Evolutionary conservation across 2,888 invertebrate species (phyloP), one percentile per base, ranked within the genome.

Genomic region (Trissolcus brochymenae): DNA sequence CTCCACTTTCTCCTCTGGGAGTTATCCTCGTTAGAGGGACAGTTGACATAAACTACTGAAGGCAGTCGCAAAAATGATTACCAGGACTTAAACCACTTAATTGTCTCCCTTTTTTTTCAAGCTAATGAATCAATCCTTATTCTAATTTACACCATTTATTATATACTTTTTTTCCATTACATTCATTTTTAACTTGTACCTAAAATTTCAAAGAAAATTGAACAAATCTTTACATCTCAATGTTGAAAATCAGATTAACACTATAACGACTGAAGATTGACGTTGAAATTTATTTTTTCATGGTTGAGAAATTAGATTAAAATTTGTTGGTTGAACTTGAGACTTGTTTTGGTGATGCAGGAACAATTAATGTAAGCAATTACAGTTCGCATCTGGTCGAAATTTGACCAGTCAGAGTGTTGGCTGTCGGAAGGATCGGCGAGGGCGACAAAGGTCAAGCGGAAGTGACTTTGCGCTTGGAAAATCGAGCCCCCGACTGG

Each of bases 1-100:
- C 65, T 62, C 68, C 41, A 64, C 77, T 68, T 68, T 66, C 74
- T 66, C 74, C 74, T 61, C 14, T n/a, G 78, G 74, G 78, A 74
- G 74, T 57, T 65, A 74, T 78, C 78, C 78, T 78, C 78, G 71
- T 78, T 78, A 78, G 70, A 62, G 70, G 60, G 66, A 75, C 74
- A 61, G 71, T 78, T 78, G 78, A 78, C 78, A 78, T 71, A 65
- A 74, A 74, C 74, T 66, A 50, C 70, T 61, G 17, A 64, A 55
- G 61, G 51, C 61, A 61, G 60, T 65, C 65, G 64, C 16, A 71
- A 66, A 70, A 65, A 76, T 70, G 55, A 76, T 66, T 65, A 70
- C 64, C 25, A n/a, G n/a, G 16, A 19, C 50, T 76, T 66, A 66
- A 76, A 51, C 61, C 70, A 21, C 56, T 66, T 71, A 70, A 76